A percentile compares a stretch with the other conserved stretches of the same genome.
Conservation (phyloP, 2,888 invertebrate genomes). For the Cremastinae sp. region DNA sequence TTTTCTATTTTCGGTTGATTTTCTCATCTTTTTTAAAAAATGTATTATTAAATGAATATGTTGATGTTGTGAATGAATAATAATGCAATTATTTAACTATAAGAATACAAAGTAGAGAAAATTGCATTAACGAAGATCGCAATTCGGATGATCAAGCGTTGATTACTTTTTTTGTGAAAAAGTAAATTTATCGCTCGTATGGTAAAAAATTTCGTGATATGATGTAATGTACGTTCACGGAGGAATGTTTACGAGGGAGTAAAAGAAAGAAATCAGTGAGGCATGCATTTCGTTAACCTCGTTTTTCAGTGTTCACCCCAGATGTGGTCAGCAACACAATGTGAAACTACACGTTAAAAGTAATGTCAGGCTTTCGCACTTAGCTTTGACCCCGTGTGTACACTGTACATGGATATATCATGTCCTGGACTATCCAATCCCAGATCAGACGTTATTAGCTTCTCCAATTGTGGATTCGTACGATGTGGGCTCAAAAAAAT, state of each 20-base stretch:
- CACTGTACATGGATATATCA: constrained; percentile 59
- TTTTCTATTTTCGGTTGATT: too few species aligned
- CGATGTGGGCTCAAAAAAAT: constrained; percentile 11
- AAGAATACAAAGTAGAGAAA: too few species aligned
- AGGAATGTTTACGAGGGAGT: constrained; percentile 33
- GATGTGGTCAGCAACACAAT: constrained; percentile 41
- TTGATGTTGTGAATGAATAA: too few species aligned
- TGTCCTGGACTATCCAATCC: constrained; percentile 58
- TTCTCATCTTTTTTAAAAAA: too few species aligned
- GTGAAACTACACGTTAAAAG: constrained; percentile 60
- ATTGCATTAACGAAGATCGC: too few species aligned
- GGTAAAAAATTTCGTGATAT: constrained; percentile 1
- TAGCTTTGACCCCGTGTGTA: constrained; percentile 48
- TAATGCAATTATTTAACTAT: too few species aligned
- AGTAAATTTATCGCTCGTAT: background rate
- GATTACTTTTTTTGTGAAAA: background rate
- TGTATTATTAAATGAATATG: too few species aligned
- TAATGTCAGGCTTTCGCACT: constrained; percentile 38
- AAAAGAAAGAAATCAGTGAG: constrained; percentile 22
- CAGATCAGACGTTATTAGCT: constrained; percentile 53
- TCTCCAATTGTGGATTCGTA: constrained; percentile 43
- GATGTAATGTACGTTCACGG: constrained; percentile 12
- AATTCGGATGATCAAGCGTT: background rate
- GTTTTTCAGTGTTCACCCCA: constrained; percentile 35
- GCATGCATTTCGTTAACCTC: constrained; percentile 58